Conservation (phyloP, 2,888 invertebrate genomes). For the Archips crataeganus region DNA sequence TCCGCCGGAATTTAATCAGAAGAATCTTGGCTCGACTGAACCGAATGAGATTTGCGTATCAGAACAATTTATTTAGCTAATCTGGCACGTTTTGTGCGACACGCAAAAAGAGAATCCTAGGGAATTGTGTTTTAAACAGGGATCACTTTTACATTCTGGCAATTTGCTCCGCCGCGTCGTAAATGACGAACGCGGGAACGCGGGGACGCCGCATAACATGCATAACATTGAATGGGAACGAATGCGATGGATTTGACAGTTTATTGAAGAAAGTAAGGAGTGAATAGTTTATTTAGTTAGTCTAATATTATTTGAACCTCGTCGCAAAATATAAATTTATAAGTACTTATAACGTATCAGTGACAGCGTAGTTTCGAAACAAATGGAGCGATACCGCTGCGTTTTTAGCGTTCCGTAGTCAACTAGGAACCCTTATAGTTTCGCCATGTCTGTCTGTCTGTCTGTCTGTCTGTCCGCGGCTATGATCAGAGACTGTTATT, state of each 20-base stretch:
- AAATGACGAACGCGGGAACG: slow-evolving; percentile 6
- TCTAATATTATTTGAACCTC: too few species aligned
- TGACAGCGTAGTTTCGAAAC: too few species aligned
- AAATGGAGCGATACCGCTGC: too few species aligned
- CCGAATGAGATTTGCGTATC: slow-evolving; percentile 37
- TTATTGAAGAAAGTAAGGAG: neutral
- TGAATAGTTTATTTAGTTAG: neutral
- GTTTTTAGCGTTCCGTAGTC: too few species aligned
- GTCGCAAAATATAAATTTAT: too few species aligned
- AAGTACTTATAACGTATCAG: too few species aligned
- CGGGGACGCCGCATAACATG: neutral
- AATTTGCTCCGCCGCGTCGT: slow-evolving; percentile 5
- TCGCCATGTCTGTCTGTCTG: too few species aligned
- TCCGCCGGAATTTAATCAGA: slow-evolving; percentile 35
- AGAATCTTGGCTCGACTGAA: slow-evolving; percentile 24
- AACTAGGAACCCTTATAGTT: too few species aligned
- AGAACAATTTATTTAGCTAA: slow-evolving; percentile 41
- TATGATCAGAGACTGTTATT: too few species aligned
- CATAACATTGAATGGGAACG: slow-evolving; percentile 2
- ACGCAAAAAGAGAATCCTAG: slow-evolving; percentile 33
- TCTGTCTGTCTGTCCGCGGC: too few species aligned
- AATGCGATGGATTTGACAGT: slow-evolving; percentile 5
- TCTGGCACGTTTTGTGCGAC: slow-evolving; percentile 38
- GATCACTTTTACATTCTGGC: slow-evolving; percentile 34
- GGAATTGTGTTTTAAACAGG: slow-evolving; percentile 39